Percentiles rank a stretch among this genome's conserved stretches.
These are phyloP conservation scores for Pachydiplax longipennis DNA, from an alignment of 2,888 invertebrate species.

Conservation along the genomic window DNA sequence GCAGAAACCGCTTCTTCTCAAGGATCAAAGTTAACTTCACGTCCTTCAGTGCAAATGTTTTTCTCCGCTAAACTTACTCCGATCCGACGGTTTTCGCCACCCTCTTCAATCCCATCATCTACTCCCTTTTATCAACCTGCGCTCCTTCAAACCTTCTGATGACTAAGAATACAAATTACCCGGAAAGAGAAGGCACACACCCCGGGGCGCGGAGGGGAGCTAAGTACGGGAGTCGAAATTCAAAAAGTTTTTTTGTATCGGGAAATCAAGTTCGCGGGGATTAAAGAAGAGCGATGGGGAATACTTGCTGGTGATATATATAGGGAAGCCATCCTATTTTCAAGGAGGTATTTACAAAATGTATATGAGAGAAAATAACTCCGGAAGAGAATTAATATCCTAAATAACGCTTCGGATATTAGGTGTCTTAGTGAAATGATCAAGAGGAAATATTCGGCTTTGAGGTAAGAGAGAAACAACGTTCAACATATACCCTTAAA, in stretches of 20 bases:
- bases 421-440: too few relatives aligned
- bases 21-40: constrained; percentile 30
- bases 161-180: neutral
- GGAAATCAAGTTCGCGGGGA: neutral
- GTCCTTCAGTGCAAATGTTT: constrained; percentile 22
- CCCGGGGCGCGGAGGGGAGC: neutral
- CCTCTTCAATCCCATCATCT: neutral
- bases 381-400: too few relatives aligned
- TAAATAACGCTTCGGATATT: too few relatives aligned
- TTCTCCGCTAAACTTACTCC: neutral
- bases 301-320: too few relatives aligned
- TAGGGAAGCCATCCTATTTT: too few relatives aligned
- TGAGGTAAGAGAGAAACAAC: too few relatives aligned
- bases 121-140: neutral
- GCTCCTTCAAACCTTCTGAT: neutral
- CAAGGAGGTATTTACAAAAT: too few relatives aligned
- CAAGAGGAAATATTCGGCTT: too few relatives aligned
- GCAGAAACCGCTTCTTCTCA: neutral
- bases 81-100: neutral
- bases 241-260: neutral
- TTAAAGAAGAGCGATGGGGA: too few relatives aligned
- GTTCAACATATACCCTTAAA: too few relatives aligned
- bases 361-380: too few relatives aligned
- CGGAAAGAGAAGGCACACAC: neutral
- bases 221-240: neutral